Conservation (phyloP, 2,888 invertebrate genomes). For the Chouioia cunea region DNA sequence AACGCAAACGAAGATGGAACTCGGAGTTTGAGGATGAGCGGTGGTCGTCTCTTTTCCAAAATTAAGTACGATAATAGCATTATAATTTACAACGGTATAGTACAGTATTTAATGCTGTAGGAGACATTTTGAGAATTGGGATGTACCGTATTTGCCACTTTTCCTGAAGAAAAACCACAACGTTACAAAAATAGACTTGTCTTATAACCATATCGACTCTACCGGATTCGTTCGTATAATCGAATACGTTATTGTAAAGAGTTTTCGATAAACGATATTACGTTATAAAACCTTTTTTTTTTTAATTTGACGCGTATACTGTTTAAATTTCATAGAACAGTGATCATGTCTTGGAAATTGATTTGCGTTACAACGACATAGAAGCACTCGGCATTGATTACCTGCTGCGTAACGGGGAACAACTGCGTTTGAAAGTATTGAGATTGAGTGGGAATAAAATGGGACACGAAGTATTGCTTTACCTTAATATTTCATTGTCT, state of each 20-base stretch:
- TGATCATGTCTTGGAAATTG: constrained; percentile 71
- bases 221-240: constrained; percentile 56
- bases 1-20: constrained; percentile 73
- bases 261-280: not conserved
- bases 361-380: constrained; percentile 73
- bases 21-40: constrained; percentile 70
- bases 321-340: constrained; percentile 61
- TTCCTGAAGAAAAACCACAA: constrained; percentile 70
- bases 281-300: not conserved
- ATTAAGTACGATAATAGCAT: constrained; percentile 59
- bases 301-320: not conserved
- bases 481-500: not conserved
- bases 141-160: constrained; percentile 70
- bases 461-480: constrained; percentile 67
- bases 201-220: constrained; percentile 71
- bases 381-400: constrained; percentile 66
- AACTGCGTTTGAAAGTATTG: constrained; percentile 70
- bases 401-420: constrained; percentile 52
- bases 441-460: constrained; percentile 74
- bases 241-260: constrained; percentile 53
- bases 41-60: constrained; percentile 70
- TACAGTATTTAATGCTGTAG: constrained; percentile 49
- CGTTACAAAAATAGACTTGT: constrained; percentile 71
- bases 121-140: constrained; percentile 69
- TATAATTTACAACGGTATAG: no score